These are phyloP conservation scores for Chrysocyon brachyurus DNA, from an alignment of 2,797 vertebrate genomes.

Conservation along the genomic window DNA sequence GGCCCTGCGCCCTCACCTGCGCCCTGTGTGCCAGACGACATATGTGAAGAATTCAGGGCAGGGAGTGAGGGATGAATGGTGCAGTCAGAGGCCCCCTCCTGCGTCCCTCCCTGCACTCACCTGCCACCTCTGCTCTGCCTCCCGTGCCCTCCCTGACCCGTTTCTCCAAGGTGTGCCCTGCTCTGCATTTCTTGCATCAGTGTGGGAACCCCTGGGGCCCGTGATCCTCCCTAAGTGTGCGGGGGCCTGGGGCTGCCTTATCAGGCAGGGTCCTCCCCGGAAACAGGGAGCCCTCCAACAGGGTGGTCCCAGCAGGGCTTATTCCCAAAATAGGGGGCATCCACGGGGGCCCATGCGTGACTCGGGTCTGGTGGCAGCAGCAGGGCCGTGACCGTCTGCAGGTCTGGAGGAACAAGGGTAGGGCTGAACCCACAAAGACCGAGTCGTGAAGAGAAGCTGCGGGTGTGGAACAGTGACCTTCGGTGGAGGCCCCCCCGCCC, in stretches of 20 bases:
- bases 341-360: accelerated
- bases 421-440: neutral
- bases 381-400: neutral
- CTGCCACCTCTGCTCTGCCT: neutral
- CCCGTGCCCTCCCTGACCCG: accelerated
- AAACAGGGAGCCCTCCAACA: neutral
- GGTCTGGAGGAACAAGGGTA: neutral
- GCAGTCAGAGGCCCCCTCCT: too few relatives aligned
- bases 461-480: too few relatives aligned
- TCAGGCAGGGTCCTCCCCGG: neutral
- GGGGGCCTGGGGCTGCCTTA: neutral
- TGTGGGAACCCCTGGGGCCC: neutral
- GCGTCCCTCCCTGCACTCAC: neutral
- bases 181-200: accelerated
- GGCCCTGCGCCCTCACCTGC: accelerated
- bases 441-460: accelerated
- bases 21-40: too few relatives aligned
- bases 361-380: neutral
- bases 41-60: accelerated
- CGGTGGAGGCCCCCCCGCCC: accelerated
- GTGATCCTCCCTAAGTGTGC: accelerated
- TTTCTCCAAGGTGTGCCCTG: neutral
- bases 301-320: neutral
- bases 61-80: accelerated
- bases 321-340: neutral